Conservation (phyloP, 2,888 invertebrate species). For the Alviniconcha strummeri region DNA sequence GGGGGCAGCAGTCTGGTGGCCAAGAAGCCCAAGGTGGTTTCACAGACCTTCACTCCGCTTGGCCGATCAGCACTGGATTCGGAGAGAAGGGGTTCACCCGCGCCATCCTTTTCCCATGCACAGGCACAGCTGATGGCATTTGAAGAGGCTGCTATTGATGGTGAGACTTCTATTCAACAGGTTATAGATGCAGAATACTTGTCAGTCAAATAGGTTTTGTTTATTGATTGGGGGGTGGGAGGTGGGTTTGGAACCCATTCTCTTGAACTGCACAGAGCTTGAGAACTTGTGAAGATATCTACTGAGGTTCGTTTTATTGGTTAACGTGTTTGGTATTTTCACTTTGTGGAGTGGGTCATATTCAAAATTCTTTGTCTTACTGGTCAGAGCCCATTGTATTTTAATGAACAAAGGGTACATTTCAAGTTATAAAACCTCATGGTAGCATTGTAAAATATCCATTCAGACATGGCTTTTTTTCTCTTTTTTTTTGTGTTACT, state of each 20-base stretch:
- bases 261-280: no score
- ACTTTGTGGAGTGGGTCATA: background rate
- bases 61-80: conserved; percentile 57
- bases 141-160: conserved; percentile 81
- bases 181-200: no score
- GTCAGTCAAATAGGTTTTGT: no score
- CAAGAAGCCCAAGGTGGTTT: conserved; percentile 71
- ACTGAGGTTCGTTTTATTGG: background rate
- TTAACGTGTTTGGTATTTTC: background rate
- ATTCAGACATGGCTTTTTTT: no score
- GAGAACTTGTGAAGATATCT: no score
- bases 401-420: no score
- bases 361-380: background rate
- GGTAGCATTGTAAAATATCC: no score
- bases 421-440: no score
- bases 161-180: conserved; percentile 46
- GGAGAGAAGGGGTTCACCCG: conserved; percentile 57
- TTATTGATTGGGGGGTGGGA: no score
- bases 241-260: no score
- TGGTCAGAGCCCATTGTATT: no score
- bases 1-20: conserved; percentile 60
- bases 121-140: conserved; percentile 43
- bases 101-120: conserved; percentile 43
- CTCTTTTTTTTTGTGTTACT: no score
- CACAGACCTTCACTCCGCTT: conserved; percentile 66